Conservation (phyloP, 2,113 vertebrate genomes). For the Chionis minor region DNA sequence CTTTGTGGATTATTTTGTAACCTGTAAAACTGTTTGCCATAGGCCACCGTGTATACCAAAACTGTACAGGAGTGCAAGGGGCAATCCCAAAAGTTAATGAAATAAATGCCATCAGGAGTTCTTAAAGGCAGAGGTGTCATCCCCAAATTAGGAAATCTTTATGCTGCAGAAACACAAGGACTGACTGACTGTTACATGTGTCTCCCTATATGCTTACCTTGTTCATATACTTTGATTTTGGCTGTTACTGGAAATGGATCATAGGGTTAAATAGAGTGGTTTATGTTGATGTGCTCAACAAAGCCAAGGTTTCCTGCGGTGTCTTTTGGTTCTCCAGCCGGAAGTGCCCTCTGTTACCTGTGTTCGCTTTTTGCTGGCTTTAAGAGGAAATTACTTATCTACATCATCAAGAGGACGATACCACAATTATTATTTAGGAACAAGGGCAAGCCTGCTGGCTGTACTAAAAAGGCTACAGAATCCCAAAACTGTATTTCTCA, state of each 20-base stretch:
- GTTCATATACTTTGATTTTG: not conserved
- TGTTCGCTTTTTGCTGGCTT: not conserved
- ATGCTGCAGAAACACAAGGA: not conserved
- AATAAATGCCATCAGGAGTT: not conserved
- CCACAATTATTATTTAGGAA: not conserved
- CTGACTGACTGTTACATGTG: rapidly evolving
- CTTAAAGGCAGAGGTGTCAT: not conserved
- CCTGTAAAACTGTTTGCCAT: not conserved
- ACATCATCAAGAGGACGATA: not conserved
- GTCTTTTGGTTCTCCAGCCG: not conserved
- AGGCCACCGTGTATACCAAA: not conserved
- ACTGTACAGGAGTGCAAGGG: not conserved
- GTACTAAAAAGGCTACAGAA: not conserved
- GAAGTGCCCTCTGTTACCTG: not conserved
- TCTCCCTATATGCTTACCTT: not conserved
- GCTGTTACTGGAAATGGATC: not conserved
- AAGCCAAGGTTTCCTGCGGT: not conserved
- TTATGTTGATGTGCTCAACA: not conserved
- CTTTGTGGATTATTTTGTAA: not conserved
- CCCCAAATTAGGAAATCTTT: not conserved
- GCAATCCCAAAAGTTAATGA: not conserved
- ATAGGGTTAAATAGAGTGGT: not conserved
- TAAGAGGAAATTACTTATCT: not conserved
- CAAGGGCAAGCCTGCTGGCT: not conserved
- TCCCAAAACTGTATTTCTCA: not conserved